Evolutionary conservation across 2,797 vertebrate genomes (phyloP).

Genomic region (Leptatherina wallacei): DNA sequence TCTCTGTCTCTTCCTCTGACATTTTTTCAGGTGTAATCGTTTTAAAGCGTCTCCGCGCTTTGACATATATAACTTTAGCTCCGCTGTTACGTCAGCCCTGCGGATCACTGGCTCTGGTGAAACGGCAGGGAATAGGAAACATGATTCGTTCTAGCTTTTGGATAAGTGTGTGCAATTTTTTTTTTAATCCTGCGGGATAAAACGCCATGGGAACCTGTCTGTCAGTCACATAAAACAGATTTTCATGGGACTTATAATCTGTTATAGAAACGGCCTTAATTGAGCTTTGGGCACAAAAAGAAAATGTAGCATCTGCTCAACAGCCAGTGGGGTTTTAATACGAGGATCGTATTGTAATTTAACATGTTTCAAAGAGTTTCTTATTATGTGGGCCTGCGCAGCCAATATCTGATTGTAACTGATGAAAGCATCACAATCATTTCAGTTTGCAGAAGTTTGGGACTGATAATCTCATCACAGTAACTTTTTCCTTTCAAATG

Average conservation of each 20-base stretch:
- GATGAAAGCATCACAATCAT: not conserved
- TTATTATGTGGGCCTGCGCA: not conserved
- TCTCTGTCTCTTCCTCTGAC: slow-evolving; percentile 66
- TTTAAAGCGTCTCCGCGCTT: slow-evolving; percentile 75
- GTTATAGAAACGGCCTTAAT: slow-evolving; percentile 8
- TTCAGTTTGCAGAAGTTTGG: not conserved
- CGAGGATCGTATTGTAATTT: not conserved
- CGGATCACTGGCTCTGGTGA: slow-evolving; percentile 65
- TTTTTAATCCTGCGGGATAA: slow-evolving; percentile 81
- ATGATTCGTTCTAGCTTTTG: slow-evolving; percentile 89
- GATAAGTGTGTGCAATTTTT: slow-evolving; percentile 38
- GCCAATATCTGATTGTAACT: not conserved
- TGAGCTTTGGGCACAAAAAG: not conserved
- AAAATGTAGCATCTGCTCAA: no score
- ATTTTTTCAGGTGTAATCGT: slow-evolving; percentile 80
- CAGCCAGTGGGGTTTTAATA: no score
- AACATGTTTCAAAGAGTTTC: not conserved
- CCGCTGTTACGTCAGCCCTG: slow-evolving; percentile 55
- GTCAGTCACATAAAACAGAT: slow-evolving; percentile 83
- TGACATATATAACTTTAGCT: slow-evolving; percentile 77
- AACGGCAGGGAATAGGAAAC: slow-evolving; percentile 79
- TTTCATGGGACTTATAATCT: slow-evolving; percentile 53
- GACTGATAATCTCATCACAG: not conserved
- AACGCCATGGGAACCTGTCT: slow-evolving; percentile 84
- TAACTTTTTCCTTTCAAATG: not conserved